Conservation (phyloP, 2,888 invertebrate genomes). For the Pyralis farinalis region DNA sequence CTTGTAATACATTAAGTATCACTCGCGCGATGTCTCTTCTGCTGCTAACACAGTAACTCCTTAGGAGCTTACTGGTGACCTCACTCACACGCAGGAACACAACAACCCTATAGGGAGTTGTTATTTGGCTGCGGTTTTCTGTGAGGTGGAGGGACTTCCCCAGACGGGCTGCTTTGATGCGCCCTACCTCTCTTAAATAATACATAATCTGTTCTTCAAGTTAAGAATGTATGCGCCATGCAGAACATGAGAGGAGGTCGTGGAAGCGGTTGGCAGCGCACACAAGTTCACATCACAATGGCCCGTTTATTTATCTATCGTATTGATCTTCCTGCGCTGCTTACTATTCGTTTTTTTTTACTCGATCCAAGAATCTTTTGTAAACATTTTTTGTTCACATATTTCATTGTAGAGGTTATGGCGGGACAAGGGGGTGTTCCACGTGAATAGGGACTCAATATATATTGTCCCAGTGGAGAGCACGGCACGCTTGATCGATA, state of each 20-base stretch:
- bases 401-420: slow-evolving; percentile 54
- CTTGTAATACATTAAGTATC: too few species aligned
- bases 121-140: too few species aligned
- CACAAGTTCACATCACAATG: slow-evolving; percentile 62
- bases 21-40: too few species aligned
- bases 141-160: too few species aligned
- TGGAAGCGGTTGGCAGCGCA: slow-evolving; percentile 29
- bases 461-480: slow-evolving; percentile 40
- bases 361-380: slow-evolving; percentile 54
- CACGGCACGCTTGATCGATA: slow-evolving; percentile 22
- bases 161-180: too few species aligned
- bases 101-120: too few species aligned
- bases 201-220: too few species aligned
- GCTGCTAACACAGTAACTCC: too few species aligned
- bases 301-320: slow-evolving; percentile 62
- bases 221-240: too few species aligned
- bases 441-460: slow-evolving; percentile 55
- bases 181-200: too few species aligned
- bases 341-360: slow-evolving; percentile 47
- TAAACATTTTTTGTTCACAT: slow-evolving; percentile 68
- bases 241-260: slow-evolving; percentile 17
- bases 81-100: too few species aligned
- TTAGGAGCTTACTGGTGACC: too few species aligned
- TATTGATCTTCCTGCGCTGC: slow-evolving; percentile 60
- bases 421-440: slow-evolving; percentile 50